A percentile compares a stretch with the other conserved stretches of the same genome.
These are phyloP conservation scores for Epirrita christyi DNA, from an alignment of 2,888 invertebrate species.

Conservation along the genomic window DNA sequence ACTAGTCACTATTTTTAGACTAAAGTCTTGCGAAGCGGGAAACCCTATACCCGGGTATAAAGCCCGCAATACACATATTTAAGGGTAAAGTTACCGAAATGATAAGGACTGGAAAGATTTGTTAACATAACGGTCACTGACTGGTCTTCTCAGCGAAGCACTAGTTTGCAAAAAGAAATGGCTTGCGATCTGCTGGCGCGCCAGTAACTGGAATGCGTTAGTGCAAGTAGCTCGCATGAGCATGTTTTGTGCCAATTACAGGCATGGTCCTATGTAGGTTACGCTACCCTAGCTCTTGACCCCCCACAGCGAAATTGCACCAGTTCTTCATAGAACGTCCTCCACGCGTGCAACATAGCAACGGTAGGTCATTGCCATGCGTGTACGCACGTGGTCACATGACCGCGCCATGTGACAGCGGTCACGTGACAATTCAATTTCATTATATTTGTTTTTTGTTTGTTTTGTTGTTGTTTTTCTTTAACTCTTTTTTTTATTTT, in stretches of 20 bases:
- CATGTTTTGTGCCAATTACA: background rate
- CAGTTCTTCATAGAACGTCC: constrained; percentile 49
- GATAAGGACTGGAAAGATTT: too few relatives aligned
- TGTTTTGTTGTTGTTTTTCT: constrained; percentile 59
- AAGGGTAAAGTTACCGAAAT: too few relatives aligned
- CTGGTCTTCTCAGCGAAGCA: too few relatives aligned
- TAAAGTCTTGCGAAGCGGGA: constrained; percentile 50
- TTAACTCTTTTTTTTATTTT: constrained; percentile 68
- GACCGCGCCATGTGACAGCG: constrained; percentile 60
- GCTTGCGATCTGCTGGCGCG: too few relatives aligned
- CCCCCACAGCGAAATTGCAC: constrained; percentile 50
- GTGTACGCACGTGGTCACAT: constrained; percentile 52
- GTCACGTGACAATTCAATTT: constrained; percentile 43
- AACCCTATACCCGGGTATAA: constrained; percentile 61
- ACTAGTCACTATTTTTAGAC: constrained; percentile 60
- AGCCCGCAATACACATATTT: background rate
- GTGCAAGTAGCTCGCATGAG: constrained; percentile 1
- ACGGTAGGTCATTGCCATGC: constrained; percentile 75
- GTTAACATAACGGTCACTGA: too few relatives aligned
- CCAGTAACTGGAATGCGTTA: too few relatives aligned
- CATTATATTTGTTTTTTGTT: constrained; percentile 48
- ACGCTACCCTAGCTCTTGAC: constrained; percentile 66
- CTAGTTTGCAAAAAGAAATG: too few relatives aligned
- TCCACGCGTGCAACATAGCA: constrained; percentile 50
- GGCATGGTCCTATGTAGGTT: background rate